A percentile compares a stretch with the other conserved stretches of the same genome.
These are phyloP conservation scores for Epinephelus cyanopodus DNA, from an alignment of 2,113 vertebrate species.

Conservation along the genomic window DNA sequence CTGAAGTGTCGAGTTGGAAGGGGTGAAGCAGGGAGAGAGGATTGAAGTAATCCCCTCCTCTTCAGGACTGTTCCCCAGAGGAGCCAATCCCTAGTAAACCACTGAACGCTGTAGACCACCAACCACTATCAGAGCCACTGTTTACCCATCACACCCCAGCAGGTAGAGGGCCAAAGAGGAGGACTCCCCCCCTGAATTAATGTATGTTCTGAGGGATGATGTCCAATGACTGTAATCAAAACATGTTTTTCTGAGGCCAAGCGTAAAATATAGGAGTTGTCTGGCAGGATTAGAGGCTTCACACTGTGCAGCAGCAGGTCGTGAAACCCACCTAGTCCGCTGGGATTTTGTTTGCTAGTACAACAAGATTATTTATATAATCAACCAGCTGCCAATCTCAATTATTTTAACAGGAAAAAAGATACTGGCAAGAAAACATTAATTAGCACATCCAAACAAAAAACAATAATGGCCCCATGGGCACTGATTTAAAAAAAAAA, in stretches of 20 bases:
- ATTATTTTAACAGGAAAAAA: neutral
- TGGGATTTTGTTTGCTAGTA: conserved; percentile 20
- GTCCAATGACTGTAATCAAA: conserved; percentile 57
- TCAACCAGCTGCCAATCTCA: conserved; percentile 34
- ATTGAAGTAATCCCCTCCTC: conserved; percentile 83
- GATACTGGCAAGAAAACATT: neutral
- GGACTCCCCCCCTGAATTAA: conserved; percentile 15
- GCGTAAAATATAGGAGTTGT: conserved; percentile 45
- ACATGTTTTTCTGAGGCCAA: conserved; percentile 49
- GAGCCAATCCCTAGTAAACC: conserved; percentile 60
- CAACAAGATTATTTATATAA: conserved; percentile 36
- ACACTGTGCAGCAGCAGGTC: conserved; percentile 45
- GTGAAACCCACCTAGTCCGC: conserved; percentile 24
- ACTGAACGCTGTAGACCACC: conserved; percentile 68
- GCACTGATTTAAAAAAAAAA: neutral
- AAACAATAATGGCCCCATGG: neutral
- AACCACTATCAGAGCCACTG: conserved; percentile 46
- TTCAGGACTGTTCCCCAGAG: conserved; percentile 70
- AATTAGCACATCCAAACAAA: neutral
- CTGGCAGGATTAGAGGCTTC: conserved; percentile 63
- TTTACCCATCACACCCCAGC: conserved; percentile 67
- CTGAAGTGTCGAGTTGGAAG: conserved; percentile 81
- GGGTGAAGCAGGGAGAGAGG: conserved; percentile 75
- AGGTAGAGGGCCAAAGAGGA: conserved; percentile 58
- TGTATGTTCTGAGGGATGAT: conserved; percentile 34